phyloP scores from a whole-genome alignment of 2,113 vertebrate genomes.

The Probosciger aterrimus region DNA sequence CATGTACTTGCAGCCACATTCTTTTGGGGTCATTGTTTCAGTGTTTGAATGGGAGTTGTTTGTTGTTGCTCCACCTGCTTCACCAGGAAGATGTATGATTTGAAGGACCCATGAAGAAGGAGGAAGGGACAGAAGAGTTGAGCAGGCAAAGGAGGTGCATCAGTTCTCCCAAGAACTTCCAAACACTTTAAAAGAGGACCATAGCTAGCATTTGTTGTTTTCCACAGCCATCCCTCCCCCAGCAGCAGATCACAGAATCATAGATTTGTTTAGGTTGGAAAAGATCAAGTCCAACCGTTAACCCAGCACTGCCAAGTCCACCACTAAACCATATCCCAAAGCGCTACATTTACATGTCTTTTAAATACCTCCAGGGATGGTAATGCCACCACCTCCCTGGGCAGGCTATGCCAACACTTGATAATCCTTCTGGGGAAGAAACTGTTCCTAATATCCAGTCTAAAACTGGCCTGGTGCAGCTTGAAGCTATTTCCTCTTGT shows the following conservation, averaged over 20 bases:
- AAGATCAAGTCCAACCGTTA: fast-evolving
- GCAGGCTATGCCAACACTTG: not conserved
- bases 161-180: not conserved
- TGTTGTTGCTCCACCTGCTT: not conserved
- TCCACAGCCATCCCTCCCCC: not conserved
- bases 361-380: not conserved
- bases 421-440: not conserved
- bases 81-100: fast-evolving
- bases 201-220: not conserved
- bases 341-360: fast-evolving
- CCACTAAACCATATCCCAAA: not conserved
- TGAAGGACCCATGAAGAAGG: not conserved
- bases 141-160: not conserved
- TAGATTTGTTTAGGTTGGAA: not conserved
- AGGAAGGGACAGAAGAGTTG: not conserved
- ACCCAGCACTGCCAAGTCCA: not conserved
- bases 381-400: not conserved
- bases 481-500: not conserved
- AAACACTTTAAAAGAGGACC: not conserved
- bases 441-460: not conserved
- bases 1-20: not conserved
- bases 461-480: not conserved
- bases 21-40: not conserved
- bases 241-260: not conserved
- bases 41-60: not conserved